Conservation (phyloP, 2,888 invertebrate genomes). For the Baronia brevicornis region DNA sequence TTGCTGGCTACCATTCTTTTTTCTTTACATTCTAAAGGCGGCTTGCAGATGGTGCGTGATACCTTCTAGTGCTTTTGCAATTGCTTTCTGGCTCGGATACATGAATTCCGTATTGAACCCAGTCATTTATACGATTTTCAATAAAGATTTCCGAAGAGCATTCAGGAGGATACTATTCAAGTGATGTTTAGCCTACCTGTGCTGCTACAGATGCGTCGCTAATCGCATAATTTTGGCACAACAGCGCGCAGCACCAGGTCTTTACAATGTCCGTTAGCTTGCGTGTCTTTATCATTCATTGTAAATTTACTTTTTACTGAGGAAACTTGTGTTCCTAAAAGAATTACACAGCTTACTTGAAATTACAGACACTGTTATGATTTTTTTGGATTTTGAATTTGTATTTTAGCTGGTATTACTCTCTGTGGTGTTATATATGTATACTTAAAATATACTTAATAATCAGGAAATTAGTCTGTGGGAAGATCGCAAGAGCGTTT, state of each 20-base stretch:
- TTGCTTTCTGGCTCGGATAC: conserved; percentile 97
- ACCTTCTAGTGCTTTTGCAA: conserved; percentile 89
- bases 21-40: conserved; percentile 91
- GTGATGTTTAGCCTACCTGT: conserved; percentile 92
- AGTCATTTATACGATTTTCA: conserved; percentile 97
- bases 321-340: too few relatives aligned
- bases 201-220: conserved; percentile 85
- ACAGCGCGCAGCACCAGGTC: conserved; percentile 78
- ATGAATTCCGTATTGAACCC: conserved; percentile 98
- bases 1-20: conserved; percentile 99
- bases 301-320: too few relatives aligned
- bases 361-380: too few relatives aligned
- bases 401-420: too few relatives aligned
- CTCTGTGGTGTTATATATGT: too few relatives aligned
- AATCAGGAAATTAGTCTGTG: too few relatives aligned
- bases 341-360: too few relatives aligned
- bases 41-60: conserved; percentile 84
- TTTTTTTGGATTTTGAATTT: too few relatives aligned
- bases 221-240: conserved; percentile 78
- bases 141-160: conserved; percentile 97
- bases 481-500: too few relatives aligned
- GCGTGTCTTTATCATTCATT: too few relatives aligned
- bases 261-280: conserved; percentile 69
- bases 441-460: too few relatives aligned
- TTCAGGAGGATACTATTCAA: conserved; percentile 97